Percentiles rank a stretch among this genome's conserved stretches.
phyloP scores from a whole-genome alignment of 2,888 invertebrate species.

The Ophion obscuratus region DNA sequence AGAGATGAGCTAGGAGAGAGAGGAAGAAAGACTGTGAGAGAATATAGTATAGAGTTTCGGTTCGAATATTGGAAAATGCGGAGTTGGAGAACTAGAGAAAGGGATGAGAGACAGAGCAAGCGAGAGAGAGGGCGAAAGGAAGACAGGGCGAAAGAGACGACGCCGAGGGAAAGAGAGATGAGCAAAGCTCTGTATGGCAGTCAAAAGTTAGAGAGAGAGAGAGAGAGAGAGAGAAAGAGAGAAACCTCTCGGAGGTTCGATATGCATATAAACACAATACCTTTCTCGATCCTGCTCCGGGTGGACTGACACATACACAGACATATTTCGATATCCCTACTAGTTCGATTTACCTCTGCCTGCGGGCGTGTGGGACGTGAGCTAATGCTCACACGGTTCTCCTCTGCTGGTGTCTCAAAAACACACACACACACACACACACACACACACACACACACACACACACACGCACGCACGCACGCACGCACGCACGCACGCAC shows the following conservation, averaged over 20 bases:
- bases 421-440: conserved; percentile 13
- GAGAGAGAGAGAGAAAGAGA: conserved; percentile 33
- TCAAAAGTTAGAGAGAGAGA: conserved; percentile 1
- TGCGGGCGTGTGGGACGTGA: conserved; percentile 40
- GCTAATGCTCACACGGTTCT: conserved; percentile 51
- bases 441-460: too few species aligned
- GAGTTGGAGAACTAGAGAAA: conserved; percentile 78
- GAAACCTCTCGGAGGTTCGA: conserved; percentile 74
- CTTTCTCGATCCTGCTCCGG: conserved; percentile 72
- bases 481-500: too few species aligned
- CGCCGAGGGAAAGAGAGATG: not conserved
- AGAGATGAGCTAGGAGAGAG: conserved; percentile 48
- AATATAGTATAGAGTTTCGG: conserved; percentile 65
- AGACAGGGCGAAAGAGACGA: not conserved
- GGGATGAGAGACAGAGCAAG: conserved; percentile 40
- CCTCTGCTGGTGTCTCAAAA: conserved; percentile 40
- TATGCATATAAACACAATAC: conserved; percentile 84
- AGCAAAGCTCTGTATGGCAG: not conserved
- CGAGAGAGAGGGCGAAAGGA: conserved; percentile 13
- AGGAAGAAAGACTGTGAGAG: conserved; percentile 43
- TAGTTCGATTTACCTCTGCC: conserved; percentile 45
- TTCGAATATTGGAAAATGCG: conserved; percentile 83
- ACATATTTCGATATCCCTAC: conserved; percentile 52
- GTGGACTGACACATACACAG: conserved; percentile 58
- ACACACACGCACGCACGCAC: too few species aligned